These are phyloP conservation scores for Megalonaias nervosa DNA, from an alignment of 1,140 invertebrate genomes.

Conservation along the genomic window DNA sequence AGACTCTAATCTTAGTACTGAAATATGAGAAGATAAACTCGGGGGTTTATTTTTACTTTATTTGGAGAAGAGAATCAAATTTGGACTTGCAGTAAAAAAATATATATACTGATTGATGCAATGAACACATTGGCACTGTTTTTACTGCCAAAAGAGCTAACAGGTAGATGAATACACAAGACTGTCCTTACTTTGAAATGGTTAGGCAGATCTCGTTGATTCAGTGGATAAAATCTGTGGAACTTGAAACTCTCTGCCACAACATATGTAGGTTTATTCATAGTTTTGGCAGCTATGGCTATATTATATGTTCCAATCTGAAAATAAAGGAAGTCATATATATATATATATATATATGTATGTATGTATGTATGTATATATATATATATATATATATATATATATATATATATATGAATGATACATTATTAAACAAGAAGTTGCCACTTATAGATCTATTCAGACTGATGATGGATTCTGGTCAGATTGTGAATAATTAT, in stretches of 20 bases:
- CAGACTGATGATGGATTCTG: neutral
- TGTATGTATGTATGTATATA: neutral
- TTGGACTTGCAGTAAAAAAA: too few relatives aligned
- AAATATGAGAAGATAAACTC: too few relatives aligned
- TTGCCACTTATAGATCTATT: neutral
- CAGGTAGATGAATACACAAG: too few relatives aligned
- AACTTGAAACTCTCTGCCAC: constrained; percentile 98
- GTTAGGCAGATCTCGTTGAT: constrained; percentile 91
- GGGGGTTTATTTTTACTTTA: too few relatives aligned
- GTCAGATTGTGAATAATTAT: too few relatives aligned
- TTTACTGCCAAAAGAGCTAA: too few relatives aligned
- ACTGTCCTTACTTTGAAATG: constrained; percentile 77
- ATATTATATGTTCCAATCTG: constrained; percentile 93
- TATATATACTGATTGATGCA: too few relatives aligned
- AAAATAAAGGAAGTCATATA: neutral
- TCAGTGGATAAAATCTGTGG: constrained; percentile 91
- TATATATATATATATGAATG: too few relatives aligned
- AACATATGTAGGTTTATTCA: constrained; percentile 97
- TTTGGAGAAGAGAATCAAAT: too few relatives aligned
- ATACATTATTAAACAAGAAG: neutral
- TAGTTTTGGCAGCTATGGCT: constrained; percentile 90
- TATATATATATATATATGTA: constrained; percentile 2
- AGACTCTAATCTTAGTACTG: too few relatives aligned
- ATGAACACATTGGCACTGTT: too few relatives aligned
- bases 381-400: too few relatives aligned